These are phyloP conservation scores for Drosophila hydei DNA, from an alignment of 1,140 invertebrate species.

Conservation along the genomic window DNA sequence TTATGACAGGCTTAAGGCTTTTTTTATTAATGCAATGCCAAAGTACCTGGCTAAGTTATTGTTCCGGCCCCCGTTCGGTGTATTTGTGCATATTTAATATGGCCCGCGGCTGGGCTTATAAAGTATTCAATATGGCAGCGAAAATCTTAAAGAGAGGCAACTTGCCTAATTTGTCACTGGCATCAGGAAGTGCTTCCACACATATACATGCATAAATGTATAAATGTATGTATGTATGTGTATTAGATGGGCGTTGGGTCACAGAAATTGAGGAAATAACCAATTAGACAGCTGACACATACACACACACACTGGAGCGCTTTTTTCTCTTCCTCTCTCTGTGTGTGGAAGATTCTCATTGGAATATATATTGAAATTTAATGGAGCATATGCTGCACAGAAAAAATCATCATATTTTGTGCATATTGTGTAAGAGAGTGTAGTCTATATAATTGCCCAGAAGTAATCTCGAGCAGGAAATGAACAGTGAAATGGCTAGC, in stretches of 20 bases:
- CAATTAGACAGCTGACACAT: constrained; percentile 40
- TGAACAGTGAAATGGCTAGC: constrained; percentile 49
- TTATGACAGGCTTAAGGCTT: constrained; percentile 43
- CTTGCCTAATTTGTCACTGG: constrained; percentile 1
- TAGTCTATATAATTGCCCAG: constrained; percentile 26
- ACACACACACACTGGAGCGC: not conserved
- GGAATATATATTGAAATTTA: constrained; percentile 45
- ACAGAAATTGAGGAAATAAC: constrained; percentile 47
- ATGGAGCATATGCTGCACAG: constrained; percentile 39
- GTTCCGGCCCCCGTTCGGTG: constrained; percentile 27
- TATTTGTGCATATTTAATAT: constrained; percentile 49
- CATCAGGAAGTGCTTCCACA: constrained; percentile 1
- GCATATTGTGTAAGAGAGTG: constrained; percentile 4
- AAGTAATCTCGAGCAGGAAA: constrained; percentile 58
- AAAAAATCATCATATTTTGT: constrained; percentile 15
- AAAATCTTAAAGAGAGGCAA: constrained; percentile 10
- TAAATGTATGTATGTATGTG: not conserved
- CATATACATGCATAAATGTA: constrained; percentile 1
- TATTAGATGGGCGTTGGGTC: constrained; percentile 13
- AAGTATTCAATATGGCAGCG: constrained; percentile 1
- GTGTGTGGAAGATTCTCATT: not conserved
- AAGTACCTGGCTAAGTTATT: constrained; percentile 55
- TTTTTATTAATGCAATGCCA: constrained; percentile 38
- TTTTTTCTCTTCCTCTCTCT: not conserved
- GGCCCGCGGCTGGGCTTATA: constrained; percentile 15